These are phyloP conservation scores for Ditylenchus weischeri DNA, from an alignment of 2,888 invertebrate species.

Conservation along the genomic window DNA sequence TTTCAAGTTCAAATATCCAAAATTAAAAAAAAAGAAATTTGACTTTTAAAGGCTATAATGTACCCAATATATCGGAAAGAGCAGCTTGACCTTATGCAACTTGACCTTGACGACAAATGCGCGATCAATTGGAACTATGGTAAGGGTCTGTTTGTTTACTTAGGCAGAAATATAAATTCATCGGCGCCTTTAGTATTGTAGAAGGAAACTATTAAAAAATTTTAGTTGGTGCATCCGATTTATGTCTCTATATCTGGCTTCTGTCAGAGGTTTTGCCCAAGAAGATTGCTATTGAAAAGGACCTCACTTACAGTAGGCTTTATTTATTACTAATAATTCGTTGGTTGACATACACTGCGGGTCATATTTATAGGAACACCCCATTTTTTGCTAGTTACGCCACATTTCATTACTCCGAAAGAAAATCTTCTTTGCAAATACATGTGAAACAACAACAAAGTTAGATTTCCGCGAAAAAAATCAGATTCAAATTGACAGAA, in stretches of 20 bases:
- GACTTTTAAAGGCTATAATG: constrained; percentile 47
- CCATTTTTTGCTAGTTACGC: too few relatives aligned
- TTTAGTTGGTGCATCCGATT: constrained; percentile 52
- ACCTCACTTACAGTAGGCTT: constrained; percentile 28
- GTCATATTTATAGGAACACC: too few relatives aligned
- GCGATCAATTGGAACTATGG: constrained; percentile 59
- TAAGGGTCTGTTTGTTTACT: constrained; percentile 19
- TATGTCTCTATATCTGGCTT: constrained; percentile 57
- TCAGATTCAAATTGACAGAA: too few relatives aligned
- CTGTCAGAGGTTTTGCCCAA: constrained; percentile 55
- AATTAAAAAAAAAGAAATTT: too few relatives aligned
- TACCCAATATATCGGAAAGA: constrained; percentile 54
- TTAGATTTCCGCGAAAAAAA: too few relatives aligned
- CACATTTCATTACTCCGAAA: too few relatives aligned
- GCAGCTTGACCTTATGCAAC: constrained; percentile 43
- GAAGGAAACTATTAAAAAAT: neutral
- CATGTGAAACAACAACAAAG: too few relatives aligned
- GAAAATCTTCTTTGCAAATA: too few relatives aligned
- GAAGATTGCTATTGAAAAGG: constrained; percentile 25
- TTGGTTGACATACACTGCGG: too few relatives aligned
- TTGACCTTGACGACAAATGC: constrained; percentile 58
- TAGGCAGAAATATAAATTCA: too few relatives aligned
- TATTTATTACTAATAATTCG: neutral
- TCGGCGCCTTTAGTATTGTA: too few relatives aligned
- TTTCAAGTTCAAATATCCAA: too few relatives aligned